Conservation (phyloP, 2,888 invertebrate species). For the Drosophila prolongata region DNA sequence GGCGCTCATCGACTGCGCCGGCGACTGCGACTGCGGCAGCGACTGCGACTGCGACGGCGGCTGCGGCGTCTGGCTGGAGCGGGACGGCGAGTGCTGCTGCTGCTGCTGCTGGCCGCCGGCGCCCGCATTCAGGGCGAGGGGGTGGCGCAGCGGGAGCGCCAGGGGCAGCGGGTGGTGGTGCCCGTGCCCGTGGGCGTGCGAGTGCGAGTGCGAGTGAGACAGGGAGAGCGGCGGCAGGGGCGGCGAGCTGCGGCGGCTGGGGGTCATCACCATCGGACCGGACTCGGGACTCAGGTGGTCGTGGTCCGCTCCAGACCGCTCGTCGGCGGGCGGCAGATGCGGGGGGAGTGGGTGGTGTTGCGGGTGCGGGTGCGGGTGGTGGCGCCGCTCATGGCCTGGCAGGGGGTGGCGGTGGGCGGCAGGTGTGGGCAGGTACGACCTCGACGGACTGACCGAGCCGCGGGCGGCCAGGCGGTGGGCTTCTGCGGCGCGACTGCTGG, state of each 20-base stretch:
- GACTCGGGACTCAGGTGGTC: conserved; percentile 35
- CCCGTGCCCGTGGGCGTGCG: background rate
- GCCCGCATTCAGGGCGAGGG: conserved; percentile 21
- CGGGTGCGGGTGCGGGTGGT: conserved; percentile 30
- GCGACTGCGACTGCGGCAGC: conserved; percentile 34
- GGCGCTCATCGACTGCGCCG: conserved; percentile 84
- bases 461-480: conserved; percentile 10
- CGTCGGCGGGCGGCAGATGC: conserved; percentile 10
- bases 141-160: conserved; percentile 40
- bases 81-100: conserved; percentile 15
- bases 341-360: conserved; percentile 12
- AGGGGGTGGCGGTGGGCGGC: conserved; percentile 61
- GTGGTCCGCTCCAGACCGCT: background rate
- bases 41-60: conserved; percentile 70
- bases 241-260: conserved; percentile 88
- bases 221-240: conserved; percentile 74
- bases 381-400: conserved; percentile 71
- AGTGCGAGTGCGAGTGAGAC: background rate
- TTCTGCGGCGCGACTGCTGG: conserved; percentile 28
- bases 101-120: conserved; percentile 14
- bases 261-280: conserved; percentile 87
- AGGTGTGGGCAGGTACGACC: conserved; percentile 15
- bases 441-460: conserved; percentile 13
- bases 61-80: conserved; percentile 62
- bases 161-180: conserved; percentile 58